These are phyloP conservation scores for Epiblema foenella DNA, from an alignment of 2,888 invertebrate species.

Conservation along the genomic window DNA sequence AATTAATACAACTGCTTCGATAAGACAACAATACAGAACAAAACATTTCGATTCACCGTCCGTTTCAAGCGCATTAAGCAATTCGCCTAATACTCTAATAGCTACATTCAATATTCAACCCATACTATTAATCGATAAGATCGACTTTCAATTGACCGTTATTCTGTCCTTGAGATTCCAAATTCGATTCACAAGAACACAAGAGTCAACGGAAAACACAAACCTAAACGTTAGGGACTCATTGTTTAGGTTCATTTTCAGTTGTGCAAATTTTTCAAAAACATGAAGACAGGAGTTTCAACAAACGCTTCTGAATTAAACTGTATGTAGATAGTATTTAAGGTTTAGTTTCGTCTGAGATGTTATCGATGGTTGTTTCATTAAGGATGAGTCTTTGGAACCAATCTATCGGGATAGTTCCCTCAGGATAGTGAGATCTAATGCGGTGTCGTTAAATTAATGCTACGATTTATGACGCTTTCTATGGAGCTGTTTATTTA, in stretches of 20 bases:
- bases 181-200: conserved; percentile 18
- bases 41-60: conserved; percentile 70
- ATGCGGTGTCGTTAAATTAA: conserved; percentile 84
- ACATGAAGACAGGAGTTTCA: not conserved
- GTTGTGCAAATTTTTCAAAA: conserved; percentile 49
- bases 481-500: conserved; percentile 48
- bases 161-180: conserved; percentile 45
- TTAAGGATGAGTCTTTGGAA: conserved; percentile 62
- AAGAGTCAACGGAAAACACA: not conserved
- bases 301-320: conserved; percentile 31
- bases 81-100: conserved; percentile 73
- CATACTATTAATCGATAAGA: conserved; percentile 63
- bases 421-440: conserved; percentile 80
- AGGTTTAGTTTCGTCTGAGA: conserved; percentile 29
- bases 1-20: conserved; percentile 45
- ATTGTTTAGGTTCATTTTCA: conserved; percentile 51
- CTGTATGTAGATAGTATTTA: conserved; percentile 28
- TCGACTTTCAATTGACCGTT: conserved; percentile 52
- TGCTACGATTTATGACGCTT: conserved; percentile 82
- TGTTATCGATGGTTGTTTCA: conserved; percentile 39
- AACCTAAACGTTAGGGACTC: conserved; percentile 12
- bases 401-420: conserved; percentile 87
- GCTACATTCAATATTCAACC: conserved; percentile 54
- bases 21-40: conserved; percentile 59
- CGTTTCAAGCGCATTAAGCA: conserved; percentile 77